Conservation (phyloP, 2,797 vertebrate genomes). For the Neostethus bicornis region DNA sequence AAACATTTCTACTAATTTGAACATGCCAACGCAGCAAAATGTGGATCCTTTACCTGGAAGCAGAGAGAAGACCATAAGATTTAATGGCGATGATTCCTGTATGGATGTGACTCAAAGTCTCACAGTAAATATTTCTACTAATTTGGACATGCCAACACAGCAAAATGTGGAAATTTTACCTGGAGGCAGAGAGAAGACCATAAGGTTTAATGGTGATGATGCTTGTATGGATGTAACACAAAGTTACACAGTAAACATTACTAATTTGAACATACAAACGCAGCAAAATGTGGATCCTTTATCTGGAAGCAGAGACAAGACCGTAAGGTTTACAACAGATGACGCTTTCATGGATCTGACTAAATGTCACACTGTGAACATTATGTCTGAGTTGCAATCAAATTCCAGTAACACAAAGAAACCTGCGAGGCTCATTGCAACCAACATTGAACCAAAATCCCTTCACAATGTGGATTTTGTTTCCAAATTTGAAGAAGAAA, state of each 20-base stretch:
- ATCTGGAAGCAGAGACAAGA: slow-evolving; percentile 12
- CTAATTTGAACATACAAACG: slow-evolving; percentile 24
- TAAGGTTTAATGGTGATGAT: slow-evolving; percentile 80
- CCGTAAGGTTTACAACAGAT: slow-evolving; percentile 12
- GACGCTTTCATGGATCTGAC: slow-evolving; percentile 82
- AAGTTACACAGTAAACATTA: slow-evolving; percentile 84
- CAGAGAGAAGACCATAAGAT: slow-evolving; percentile 57
- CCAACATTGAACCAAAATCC: background rate
- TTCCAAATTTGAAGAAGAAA: slow-evolving; percentile 8
- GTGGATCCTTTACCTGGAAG: background rate
- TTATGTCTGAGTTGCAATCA: slow-evolving; percentile 44
- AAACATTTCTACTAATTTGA: slow-evolving; percentile 69
- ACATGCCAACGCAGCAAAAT: background rate
- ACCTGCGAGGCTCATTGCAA: background rate
- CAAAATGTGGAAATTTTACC: background rate
- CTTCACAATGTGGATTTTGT: background rate
- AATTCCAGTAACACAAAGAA: background rate
- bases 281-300: background rate
- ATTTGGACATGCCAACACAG: slow-evolving; percentile 10
- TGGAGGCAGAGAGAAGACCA: slow-evolving; percentile 10
- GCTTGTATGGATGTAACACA: slow-evolving; percentile 86
- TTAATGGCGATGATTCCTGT: slow-evolving; percentile 78
- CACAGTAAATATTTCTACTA: slow-evolving; percentile 79
- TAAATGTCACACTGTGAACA: slow-evolving; percentile 79
- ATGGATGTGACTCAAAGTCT: slow-evolving; percentile 89